Base-by-base conservation (phyloP, 2,113 vertebrate species). In the Callipepla californica region DNA sequence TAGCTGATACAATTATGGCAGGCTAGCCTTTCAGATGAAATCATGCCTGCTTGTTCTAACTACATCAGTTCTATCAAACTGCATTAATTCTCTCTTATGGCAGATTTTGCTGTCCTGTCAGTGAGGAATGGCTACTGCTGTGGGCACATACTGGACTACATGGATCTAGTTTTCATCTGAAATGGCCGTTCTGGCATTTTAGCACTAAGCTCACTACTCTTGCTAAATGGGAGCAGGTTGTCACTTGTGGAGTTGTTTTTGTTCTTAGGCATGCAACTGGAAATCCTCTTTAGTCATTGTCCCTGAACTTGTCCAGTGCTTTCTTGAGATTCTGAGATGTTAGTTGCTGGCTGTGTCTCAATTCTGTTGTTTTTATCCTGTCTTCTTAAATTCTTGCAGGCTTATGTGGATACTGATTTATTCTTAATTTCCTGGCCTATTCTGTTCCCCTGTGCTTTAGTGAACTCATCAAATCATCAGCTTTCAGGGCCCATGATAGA, bases 251-350 rank as follows among this genome's bases (percentile, higher is more conserved):
- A 81, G 67, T 45, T 90, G 36, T 94, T 83, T 90, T 73, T 93
- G 23, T 26, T 74, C 7, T 85, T 82, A 51, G 57, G 45, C 32
- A 9, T n/a, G 30, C 32, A 78, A 28, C 19, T 45, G 75, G 86
- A 79, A 94, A 82, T 89, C 90, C 61, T 91, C 70, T 13, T 91
- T 78, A 85, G 13, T 92, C 86, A 61, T 74, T 73, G 55, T 79
- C 67, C 55, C 61, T 63, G 47, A 34, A 1, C 1, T 48, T 92
- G 69, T 79, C 63, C 62, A 36, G 12, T 34, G 45, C 32, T 26
- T 30, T 34, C 23, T 25, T 58, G 30, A 26, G 59, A 40, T 34
- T 59, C 40, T n/a, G 68, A 23, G 23, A 22, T 40, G 34, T 91
- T 93, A 79, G 75, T 87, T 92, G 87, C 47, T 89, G 72, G 38